Conservation (phyloP, 2,888 invertebrate species). For the Phasia obesa region DNA sequence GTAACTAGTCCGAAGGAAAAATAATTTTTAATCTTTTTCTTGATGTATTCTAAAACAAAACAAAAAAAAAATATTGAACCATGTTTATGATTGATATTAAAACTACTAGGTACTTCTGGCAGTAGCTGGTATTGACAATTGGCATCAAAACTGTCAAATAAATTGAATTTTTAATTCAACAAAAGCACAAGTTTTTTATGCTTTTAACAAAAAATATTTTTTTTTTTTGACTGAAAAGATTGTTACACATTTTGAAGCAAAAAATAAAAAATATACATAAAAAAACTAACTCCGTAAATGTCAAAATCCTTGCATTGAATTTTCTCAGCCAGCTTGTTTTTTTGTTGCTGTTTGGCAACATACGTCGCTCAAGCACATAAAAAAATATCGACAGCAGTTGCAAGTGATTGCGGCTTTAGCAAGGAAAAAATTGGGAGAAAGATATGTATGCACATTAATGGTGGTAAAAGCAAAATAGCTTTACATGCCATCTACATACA, state of each 20-base stretch:
- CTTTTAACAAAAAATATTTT: background rate
- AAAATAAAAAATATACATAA: conserved; percentile 8
- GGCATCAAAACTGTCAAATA: conserved; percentile 70
- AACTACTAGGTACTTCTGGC: conserved; percentile 22
- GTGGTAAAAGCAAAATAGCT: conserved; percentile 18
- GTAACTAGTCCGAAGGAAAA: background rate
- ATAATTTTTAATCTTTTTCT: background rate
- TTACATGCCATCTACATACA: conserved; percentile 27
- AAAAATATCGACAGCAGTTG: conserved; percentile 26
- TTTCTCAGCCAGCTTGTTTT: conserved; percentile 33
- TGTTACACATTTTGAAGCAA: conserved; percentile 45
- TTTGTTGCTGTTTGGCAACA: conserved; percentile 57
- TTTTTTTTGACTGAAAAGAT: conserved; percentile 32
- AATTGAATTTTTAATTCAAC: conserved; percentile 65
- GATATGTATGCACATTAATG: background rate
- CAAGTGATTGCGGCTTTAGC: conserved; percentile 64
- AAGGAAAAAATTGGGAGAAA: conserved; percentile 10
- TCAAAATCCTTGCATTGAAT: conserved; percentile 61
- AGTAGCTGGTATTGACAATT: conserved; percentile 68
- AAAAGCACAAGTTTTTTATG: conserved; percentile 29
- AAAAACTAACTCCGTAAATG: conserved; percentile 55
- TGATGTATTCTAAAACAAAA: background rate
- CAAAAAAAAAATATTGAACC: background rate
- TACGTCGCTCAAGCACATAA: conserved; percentile 47
- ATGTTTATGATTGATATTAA: background rate